phyloP scores from a whole-genome alignment of 2,888 invertebrate species.

The Pediacus dermestoides region DNA sequence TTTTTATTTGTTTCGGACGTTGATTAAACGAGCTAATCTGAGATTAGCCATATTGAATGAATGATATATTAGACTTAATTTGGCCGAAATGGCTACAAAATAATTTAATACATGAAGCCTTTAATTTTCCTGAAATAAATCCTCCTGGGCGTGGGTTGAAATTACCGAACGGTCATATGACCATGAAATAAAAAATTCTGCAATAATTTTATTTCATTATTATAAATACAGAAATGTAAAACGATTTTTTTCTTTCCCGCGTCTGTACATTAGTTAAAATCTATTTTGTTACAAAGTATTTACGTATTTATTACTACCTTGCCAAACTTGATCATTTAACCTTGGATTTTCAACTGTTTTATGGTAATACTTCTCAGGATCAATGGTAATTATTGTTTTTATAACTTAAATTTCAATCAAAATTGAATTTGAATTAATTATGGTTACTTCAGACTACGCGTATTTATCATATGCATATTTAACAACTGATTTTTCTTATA shows the following conservation, averaged over 20 bases:
- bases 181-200: constrained; percentile 11
- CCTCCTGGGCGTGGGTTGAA: constrained; percentile 8
- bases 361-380: constrained; percentile 24
- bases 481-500: too few species aligned
- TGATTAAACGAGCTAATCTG: too few species aligned
- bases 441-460: too few species aligned
- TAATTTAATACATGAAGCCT: constrained; percentile 11
- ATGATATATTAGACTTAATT: too few species aligned
- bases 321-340: constrained; percentile 33
- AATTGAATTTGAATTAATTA: too few species aligned
- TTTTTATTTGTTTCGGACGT: too few species aligned
- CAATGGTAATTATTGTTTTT: constrained; percentile 17
- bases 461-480: too few species aligned
- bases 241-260: constrained; percentile 14
- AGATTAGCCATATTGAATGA: too few species aligned
- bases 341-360: constrained; percentile 32
- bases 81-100: too few species aligned
- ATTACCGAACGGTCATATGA: constrained; percentile 11
- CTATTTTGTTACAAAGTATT: constrained; percentile 39
- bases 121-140: constrained; percentile 5
- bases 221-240: constrained; percentile 16
- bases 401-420: too few species aligned
- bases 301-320: constrained; percentile 28
- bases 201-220: constrained; percentile 17
- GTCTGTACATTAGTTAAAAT: constrained; percentile 4